Conservation (phyloP, 2,888 invertebrate genomes). For the Andrena hattorfiana region DNA sequence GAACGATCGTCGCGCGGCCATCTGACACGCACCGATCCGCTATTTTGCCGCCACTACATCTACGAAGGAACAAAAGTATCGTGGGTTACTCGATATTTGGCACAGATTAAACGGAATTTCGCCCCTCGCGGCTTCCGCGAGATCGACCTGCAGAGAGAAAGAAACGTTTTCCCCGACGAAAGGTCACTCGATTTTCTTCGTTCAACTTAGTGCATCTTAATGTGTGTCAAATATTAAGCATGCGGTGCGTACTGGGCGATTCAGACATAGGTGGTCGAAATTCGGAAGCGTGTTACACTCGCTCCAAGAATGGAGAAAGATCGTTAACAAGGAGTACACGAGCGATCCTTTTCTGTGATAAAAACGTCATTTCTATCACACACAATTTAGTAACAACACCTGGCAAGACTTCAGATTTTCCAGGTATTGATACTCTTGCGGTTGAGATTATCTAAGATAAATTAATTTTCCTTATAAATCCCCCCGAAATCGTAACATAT, state of each 20-base stretch:
- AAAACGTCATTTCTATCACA: too few species aligned
- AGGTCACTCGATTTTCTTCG: constrained; percentile 11
- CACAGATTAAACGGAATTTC: constrained; percentile 83
- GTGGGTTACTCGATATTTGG: constrained; percentile 83
- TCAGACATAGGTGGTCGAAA: background rate
- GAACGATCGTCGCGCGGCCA: constrained; percentile 58
- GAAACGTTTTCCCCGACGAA: background rate
- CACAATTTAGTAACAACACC: too few species aligned
- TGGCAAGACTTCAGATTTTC: too few species aligned
- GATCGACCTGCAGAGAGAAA: constrained; percentile 31
- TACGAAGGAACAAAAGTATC: constrained; percentile 82
- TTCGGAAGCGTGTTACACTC: background rate
- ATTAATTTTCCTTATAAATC: too few species aligned
- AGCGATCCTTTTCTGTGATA: too few species aligned
- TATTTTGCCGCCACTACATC: constrained; percentile 59
- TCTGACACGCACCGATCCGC: constrained; percentile 45
- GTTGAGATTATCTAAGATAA: too few species aligned
- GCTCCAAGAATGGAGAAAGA: background rate
- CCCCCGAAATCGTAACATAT: too few species aligned
- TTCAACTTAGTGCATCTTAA: constrained; percentile 61
- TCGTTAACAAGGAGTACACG: too few species aligned
- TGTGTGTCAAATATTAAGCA: constrained; percentile 78
- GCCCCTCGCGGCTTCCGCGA: constrained; percentile 17
- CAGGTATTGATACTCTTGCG: too few species aligned
- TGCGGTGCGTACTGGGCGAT: constrained; percentile 50